Base-by-base conservation (phyloP, 2,113 vertebrate species). In the Pedionomus torquatus region DNA sequence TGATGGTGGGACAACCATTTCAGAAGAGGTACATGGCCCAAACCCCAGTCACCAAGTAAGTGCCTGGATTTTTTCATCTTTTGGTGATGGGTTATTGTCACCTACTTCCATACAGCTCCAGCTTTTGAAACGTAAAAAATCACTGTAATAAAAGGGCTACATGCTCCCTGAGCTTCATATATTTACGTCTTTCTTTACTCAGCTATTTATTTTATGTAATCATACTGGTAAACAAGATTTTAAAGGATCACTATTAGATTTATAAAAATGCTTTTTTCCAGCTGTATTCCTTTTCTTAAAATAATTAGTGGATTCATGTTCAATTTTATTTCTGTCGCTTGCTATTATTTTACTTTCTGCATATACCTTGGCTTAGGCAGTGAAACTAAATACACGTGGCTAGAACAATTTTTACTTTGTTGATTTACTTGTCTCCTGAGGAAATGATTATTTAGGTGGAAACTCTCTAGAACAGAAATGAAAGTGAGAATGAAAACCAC, bases 31-130 rank as follows among this genome's bases (percentile, higher is more conserved):
- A 95, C 91, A 93, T 64, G 97, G 48, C 58, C 97, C 96, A 91
- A 95, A 93, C 80, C 78, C 97, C 89, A 70, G 25, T 41, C 54
- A 55, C 90, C 97, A 98, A 74, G 97, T 98, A 98, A 98, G 98
- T 98, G 96, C 63, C 54, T 75, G 76, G 69, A 30, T 31, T 60
- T 88, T 18, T 64, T 60, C 35, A 13, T 92, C 41, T 39, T 55
- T 77, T 79, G 97, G 97, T 97, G 98, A 66, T 74, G 97, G 98
- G 90, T 44, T 85, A 46, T 49, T 83, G n/a, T 66, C 48, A 4
- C 52, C 46, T 30, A 13, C 41, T 54, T 84, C 76, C 54, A 46
- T 61, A 5, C 20, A 49, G 33, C 30, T 77, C 39, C 28, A 30
- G n/a, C 3, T 72, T 70, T 51, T 31, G 65, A 43, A 37, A 3